Evolutionary conservation across 2,797 vertebrate genomes (phyloP).

Genomic region (Brachyalestes nurse): DNA sequence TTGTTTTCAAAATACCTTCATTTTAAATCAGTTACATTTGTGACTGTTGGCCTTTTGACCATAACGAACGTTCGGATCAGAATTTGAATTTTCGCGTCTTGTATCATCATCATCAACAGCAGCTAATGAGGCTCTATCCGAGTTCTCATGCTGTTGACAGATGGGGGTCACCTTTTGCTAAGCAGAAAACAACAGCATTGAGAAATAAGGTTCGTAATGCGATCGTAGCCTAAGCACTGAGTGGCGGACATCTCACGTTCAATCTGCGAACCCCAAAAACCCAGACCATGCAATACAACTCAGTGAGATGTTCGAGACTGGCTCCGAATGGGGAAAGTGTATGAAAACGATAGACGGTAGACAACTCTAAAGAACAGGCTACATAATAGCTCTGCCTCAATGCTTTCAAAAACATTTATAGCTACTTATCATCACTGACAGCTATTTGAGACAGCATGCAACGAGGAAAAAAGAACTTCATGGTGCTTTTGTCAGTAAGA

Average conservation of each 20-base stretch:
- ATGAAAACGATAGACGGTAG: slow-evolving; percentile 30
- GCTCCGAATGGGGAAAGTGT: slow-evolving; percentile 18
- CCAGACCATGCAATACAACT: neutral
- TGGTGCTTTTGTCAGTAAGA: slow-evolving; percentile 29
- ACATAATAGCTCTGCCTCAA: slow-evolving; percentile 25
- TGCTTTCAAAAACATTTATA: neutral
- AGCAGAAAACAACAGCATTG: neutral
- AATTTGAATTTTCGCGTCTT: neutral
- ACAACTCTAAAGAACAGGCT: slow-evolving; percentile 42
- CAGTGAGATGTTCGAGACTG: slow-evolving; percentile 6
- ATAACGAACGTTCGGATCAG: neutral
- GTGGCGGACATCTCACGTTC: slow-evolving; percentile 1
- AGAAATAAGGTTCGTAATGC: neutral
- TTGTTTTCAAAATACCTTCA: neutral
- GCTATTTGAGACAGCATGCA: slow-evolving; percentile 36
- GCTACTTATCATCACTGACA: slow-evolving; percentile 40
- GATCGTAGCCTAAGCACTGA: neutral
- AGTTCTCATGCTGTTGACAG: neutral
- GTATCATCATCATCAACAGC: no score
- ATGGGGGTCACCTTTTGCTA: neutral
- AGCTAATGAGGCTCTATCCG: neutral
- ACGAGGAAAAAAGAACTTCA: slow-evolving; percentile 24
- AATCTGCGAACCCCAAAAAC: neutral
- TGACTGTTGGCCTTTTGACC: neutral
- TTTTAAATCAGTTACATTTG: no score